Base-by-base conservation (phyloP, 2,888 invertebrate species). In the Mimachlamys varia region DNA sequence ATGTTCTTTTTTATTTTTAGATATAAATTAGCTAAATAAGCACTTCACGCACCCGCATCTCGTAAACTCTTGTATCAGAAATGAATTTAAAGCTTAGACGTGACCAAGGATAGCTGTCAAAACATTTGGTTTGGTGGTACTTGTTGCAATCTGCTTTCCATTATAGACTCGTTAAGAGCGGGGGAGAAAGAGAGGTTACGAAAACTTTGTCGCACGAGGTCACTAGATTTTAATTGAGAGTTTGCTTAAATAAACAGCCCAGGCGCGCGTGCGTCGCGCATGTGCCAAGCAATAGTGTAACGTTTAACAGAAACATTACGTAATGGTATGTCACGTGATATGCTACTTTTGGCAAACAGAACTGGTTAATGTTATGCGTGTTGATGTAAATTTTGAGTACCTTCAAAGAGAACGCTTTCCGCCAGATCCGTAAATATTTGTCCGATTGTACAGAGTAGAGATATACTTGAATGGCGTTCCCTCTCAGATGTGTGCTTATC, bases 91-190 rank as follows among this genome's bases (percentile, higher is more conserved):
- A 76, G 76, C 76, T 76, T 76, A 76, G 76, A 76, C 33, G 76
- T 76, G 76, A 76, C 27, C 76, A 76, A 13, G 76, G 12, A 76
- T 76, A 76, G 76, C 76, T 76, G 76, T 76, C 76, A 76, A 76
- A 76, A 76, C 76, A 76, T 76, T 76, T 76, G 76, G 76, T 76
- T 76, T 76, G 76, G 76, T 76, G 76, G 76, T 76, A 76, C 76
- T 76, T 76, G 76, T 76, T 76, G 33, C 22, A 33, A 76, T 76
- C 33, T 76, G 12, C 33, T 33, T 76, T 76, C 76, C 76, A 76
- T 76, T 76, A 76, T 27, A 76, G 76, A 13, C 27, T 76, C 76
- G 13, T 76, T 76, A 76, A 76, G 33, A 3, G 76, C 76, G 76
- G 76, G 76, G 76, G 76, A 76, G 76, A 76, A 76, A 76, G 27